Evolutionary conservation across 2,888 invertebrate genomes (phyloP).

Genomic region (Drosophila infuscata): DNA sequence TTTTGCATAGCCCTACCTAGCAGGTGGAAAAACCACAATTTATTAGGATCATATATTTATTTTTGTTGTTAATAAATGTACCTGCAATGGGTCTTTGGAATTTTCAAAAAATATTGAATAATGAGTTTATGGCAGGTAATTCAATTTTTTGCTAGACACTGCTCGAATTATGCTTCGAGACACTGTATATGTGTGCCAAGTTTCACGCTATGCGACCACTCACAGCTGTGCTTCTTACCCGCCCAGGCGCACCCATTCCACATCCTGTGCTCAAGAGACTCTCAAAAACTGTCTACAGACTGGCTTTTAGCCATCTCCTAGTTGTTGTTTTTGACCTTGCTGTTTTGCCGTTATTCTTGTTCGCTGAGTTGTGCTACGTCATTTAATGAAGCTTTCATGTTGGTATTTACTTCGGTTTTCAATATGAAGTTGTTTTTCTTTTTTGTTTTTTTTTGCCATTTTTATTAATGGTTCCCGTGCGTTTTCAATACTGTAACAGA

Average conservation of each 20-base stretch:
- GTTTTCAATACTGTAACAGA: conserved; percentile 27
- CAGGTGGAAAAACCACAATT: too few relatives aligned
- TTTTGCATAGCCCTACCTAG: too few relatives aligned
- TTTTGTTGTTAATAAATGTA: too few relatives aligned
- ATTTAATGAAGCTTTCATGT: conserved; percentile 73
- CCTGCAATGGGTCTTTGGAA: too few relatives aligned
- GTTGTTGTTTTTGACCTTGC: not conserved
- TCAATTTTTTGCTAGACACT: too few relatives aligned
- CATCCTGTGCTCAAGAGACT: not conserved
- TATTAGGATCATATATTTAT: too few relatives aligned
- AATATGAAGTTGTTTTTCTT: conserved; percentile 26
- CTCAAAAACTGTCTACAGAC: conserved; percentile 37
- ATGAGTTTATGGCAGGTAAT: too few relatives aligned
- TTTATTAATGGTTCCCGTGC: conserved; percentile 54
- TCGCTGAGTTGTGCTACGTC: conserved; percentile 56
- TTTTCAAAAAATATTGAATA: too few relatives aligned
- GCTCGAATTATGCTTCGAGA: too few relatives aligned
- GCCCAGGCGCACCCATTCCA: not conserved
- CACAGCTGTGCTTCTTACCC: conserved; percentile 35
- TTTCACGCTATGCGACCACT: conserved; percentile 38
- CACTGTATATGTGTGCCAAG: conserved; percentile 31
- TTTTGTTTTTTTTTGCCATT: conserved; percentile 1
- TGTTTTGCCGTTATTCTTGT: conserved; percentile 6
- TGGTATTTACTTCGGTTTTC: conserved; percentile 55
- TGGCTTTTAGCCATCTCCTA: conserved; percentile 24